Evolutionary conservation across 2,797 vertebrate genomes (phyloP), one percentile per base, ranked within the genome.

Genomic region (Thalassophryne amazonica): DNA sequence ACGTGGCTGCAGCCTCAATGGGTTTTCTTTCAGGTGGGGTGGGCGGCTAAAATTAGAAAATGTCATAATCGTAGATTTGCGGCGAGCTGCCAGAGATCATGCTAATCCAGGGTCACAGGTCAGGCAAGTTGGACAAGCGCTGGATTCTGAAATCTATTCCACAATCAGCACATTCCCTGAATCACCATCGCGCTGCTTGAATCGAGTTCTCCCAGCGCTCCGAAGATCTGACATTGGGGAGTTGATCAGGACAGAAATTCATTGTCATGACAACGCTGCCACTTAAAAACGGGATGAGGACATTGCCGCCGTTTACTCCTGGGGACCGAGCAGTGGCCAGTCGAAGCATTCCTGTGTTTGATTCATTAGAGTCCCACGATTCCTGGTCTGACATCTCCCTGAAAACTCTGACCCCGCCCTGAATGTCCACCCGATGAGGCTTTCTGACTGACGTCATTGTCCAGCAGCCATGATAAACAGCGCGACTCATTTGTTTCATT

Each of bases 121-220:
- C n/a, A n/a, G 54, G 38, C 30, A 18, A 18, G 17, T 18, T 35
- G 52, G 52, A 48, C 55, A 27, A 63, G 51, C 41, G 34, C 37
- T 24, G 16, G 35, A 31, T 25, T n/a, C n/a, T 24, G 30, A 63
- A 35, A 48, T 47, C 16, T 57, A 27, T 73, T 64, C 49, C 63
- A 69, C 2, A 8, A 68, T 77, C 56, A 69, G 65, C 63, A 74
- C 68, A 73, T 76, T 80, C 51, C 69, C 63, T 13, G 32, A 68
- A 48, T 60, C 7, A 7, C 14, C 4, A 32, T 41, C 36, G 1
- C 39, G 29, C 54, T 40, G 46, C 55, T 67, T 61, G 33, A 62
- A 60, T 12, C 1, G 3, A 55, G 60, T 43, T 47, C 23, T 57
- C 30, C 24, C 1, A 8, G 23, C 15, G 11, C 19, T 37, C 16